Evolutionary conservation across 2,797 vertebrate species (phyloP).

Genomic region (Mus caroli): DNA sequence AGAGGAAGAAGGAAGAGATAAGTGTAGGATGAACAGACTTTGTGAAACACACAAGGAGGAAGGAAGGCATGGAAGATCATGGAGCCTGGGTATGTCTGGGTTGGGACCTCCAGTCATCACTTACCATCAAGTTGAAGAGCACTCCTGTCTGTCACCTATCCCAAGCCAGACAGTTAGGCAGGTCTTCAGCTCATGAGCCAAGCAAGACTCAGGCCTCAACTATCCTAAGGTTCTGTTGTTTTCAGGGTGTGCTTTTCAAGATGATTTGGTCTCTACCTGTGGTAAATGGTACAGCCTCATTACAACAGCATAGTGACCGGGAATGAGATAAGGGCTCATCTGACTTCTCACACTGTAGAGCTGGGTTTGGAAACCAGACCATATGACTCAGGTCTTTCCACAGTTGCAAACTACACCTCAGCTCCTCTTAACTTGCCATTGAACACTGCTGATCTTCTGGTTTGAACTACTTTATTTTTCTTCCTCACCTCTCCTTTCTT

Average conservation of each 20-base stretch:
- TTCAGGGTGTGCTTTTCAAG: not conserved
- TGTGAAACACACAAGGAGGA: not conserved
- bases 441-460: not conserved
- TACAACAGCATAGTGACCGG: not conserved
- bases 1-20: not conserved
- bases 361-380: not conserved
- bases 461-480: not conserved
- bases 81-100: not conserved
- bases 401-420: not conserved
- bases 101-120: too few relatives aligned
- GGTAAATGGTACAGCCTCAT: not conserved
- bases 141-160: not conserved
- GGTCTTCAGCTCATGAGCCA: not conserved
- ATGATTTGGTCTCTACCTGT: conserved; percentile 26
- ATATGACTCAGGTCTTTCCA: not conserved
- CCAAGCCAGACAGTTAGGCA: not conserved
- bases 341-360: not conserved
- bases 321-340: not conserved
- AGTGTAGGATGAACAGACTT: not conserved
- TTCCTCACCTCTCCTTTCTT: not conserved
- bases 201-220: not conserved
- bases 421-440: not conserved
- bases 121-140: not conserved
- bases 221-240: not conserved
- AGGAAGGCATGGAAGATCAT: not conserved